Conservation (phyloP, 2,113 vertebrate species). For the Epinephelus cyanopodus region DNA sequence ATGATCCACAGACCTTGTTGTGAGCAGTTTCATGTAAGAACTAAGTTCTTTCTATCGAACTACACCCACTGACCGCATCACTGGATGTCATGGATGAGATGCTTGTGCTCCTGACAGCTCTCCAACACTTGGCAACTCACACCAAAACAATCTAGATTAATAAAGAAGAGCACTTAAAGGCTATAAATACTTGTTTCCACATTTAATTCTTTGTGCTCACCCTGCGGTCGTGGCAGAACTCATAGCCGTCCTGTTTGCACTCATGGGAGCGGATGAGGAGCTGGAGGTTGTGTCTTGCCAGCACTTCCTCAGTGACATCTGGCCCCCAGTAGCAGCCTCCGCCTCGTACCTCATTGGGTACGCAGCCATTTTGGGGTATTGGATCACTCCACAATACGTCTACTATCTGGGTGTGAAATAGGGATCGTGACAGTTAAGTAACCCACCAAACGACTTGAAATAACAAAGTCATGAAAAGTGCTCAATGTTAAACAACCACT, state of each 20-base stretch:
- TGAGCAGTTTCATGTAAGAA: too few relatives aligned
- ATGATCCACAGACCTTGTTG: too few relatives aligned
- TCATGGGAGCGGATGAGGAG: constrained; percentile 94
- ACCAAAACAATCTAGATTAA: too few relatives aligned
- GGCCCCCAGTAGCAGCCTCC: constrained; percentile 95
- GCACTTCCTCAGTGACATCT: constrained; percentile 87
- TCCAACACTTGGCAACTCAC: too few relatives aligned
- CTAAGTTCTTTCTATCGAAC: too few relatives aligned
- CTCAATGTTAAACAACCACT: background rate
- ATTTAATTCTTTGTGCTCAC: constrained; percentile 67
- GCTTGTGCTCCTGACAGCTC: too few relatives aligned
- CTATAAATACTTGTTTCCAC: background rate
- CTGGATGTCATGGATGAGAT: too few relatives aligned
- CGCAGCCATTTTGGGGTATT: constrained; percentile 90
- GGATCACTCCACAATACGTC: constrained; percentile 95
- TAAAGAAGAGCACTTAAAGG: background rate
- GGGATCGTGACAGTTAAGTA: background rate
- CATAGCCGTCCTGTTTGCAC: constrained; percentile 95
- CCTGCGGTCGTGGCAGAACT: constrained; percentile 92
- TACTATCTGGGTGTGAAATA: constrained; percentile 82
- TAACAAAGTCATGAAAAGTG: background rate
- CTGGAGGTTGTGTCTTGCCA: constrained; percentile 87
- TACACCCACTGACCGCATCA: too few relatives aligned
- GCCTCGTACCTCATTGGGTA: constrained; percentile 88
- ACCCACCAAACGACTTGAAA: background rate